Percentiles rank a stretch among this genome's conserved stretches.
Conservation (phyloP, 2,888 invertebrate genomes). For the Cheilosia scutellata region DNA sequence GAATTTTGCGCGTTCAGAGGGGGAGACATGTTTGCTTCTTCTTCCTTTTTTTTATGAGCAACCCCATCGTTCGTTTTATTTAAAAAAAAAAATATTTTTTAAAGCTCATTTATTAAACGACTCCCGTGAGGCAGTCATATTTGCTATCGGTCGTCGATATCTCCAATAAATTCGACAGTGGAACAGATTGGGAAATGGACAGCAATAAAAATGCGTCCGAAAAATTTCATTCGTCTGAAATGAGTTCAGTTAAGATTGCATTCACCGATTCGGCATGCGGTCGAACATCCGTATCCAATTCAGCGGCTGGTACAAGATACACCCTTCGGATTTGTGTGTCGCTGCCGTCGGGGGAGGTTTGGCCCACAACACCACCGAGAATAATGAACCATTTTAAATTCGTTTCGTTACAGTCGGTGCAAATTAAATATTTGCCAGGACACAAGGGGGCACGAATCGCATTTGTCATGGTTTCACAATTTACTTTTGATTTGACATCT, state of each 20-base stretch:
- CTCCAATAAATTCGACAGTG: slow-evolving; percentile 57
- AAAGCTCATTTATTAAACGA: background rate
- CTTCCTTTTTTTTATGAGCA: background rate
- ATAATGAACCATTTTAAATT: slow-evolving; percentile 75
- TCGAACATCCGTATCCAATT: slow-evolving; percentile 54
- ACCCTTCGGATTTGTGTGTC: slow-evolving; percentile 24
- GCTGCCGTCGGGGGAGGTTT: slow-evolving; percentile 10
- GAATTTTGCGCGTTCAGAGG: slow-evolving; percentile 71
- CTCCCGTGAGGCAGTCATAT: slow-evolving; percentile 23
- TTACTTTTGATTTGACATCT: slow-evolving; percentile 62
- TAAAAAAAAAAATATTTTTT: too few species aligned
- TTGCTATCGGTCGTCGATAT: slow-evolving; percentile 47
- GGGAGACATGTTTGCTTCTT: slow-evolving; percentile 60
- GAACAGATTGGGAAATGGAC: slow-evolving; percentile 46
- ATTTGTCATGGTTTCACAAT: slow-evolving; percentile 71
- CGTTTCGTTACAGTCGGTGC: slow-evolving; percentile 74
- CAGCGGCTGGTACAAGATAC: slow-evolving; percentile 34
- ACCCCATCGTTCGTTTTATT: background rate
- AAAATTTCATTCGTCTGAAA: slow-evolving; percentile 48
- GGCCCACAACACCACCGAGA: slow-evolving; percentile 56
- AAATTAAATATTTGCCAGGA: slow-evolving; percentile 76
- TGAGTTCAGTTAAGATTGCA: slow-evolving; percentile 56
- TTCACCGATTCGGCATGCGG: slow-evolving; percentile 48
- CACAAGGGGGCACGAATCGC: slow-evolving; percentile 35
- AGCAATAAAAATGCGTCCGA: slow-evolving; percentile 55